Evolutionary conservation across 2,113 vertebrate species (phyloP).

Genomic region (Pavo muticus): DNA sequence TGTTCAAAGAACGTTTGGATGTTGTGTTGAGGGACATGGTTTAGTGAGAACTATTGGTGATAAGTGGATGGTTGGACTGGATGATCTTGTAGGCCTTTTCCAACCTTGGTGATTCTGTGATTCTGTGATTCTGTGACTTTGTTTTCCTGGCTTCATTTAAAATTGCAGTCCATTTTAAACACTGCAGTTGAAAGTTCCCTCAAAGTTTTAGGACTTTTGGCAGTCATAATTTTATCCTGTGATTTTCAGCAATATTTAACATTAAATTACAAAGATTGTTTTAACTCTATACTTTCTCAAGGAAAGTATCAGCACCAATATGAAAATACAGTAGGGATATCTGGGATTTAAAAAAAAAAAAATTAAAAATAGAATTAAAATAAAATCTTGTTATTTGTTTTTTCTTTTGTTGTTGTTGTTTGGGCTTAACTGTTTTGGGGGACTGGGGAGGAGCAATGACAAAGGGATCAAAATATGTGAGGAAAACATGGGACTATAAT

Average conservation of each 20-base stretch:
- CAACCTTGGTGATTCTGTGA: no score
- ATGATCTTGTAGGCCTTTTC: no score
- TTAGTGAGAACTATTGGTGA: no score
- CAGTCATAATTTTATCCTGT: background rate
- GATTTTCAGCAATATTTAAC: background rate
- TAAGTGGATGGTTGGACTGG: no score
- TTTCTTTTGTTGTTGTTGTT: background rate
- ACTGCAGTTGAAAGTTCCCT: background rate
- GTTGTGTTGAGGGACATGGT: no score
- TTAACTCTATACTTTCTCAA: background rate
- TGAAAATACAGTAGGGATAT: background rate
- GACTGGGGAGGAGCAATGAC: no score
- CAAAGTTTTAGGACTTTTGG: background rate
- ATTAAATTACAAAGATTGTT: background rate
- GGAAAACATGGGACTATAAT: background rate
- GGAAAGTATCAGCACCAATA: background rate
- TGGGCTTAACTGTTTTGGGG: rapidly evolving
- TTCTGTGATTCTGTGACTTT: background rate
- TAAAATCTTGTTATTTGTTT: background rate
- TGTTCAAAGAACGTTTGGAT: no score
- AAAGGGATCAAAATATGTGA: background rate
- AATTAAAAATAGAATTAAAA: background rate
- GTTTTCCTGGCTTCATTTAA: background rate
- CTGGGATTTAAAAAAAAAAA: background rate
- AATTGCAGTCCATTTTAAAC: background rate